These are phyloP conservation scores for Halocynthia aurantium DNA, from an alignment of 23 tunicate species.

Conservation along the genomic window DNA sequence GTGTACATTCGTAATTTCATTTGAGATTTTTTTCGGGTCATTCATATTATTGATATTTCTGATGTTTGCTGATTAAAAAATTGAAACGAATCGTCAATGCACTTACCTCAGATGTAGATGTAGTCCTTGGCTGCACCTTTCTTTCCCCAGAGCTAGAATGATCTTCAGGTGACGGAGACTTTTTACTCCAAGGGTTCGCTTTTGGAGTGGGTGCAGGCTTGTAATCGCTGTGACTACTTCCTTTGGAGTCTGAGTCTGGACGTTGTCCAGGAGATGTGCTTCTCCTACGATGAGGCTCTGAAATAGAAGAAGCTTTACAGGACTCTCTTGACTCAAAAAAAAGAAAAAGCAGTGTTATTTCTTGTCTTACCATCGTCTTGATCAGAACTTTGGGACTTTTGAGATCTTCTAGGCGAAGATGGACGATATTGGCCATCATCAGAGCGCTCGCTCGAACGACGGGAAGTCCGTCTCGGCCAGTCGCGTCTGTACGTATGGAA, in stretches of 20 bases:
- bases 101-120: too few species aligned
- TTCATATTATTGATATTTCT: too few species aligned
- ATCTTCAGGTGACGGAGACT: neutral
- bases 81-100: too few species aligned
- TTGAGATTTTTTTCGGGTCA: too few species aligned
- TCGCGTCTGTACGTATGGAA: too few species aligned
- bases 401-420: constrained; percentile 54
- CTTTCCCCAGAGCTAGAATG: too few species aligned
- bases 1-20: too few species aligned
- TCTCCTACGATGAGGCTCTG: constrained; percentile 8
- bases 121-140: too few species aligned
- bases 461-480: constrained; percentile 13
- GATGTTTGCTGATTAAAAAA: too few species aligned
- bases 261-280: constrained; percentile 24
- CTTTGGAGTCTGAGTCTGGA: neutral
- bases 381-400: constrained; percentile 42
- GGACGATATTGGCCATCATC: constrained; percentile 37
- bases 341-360: neutral
- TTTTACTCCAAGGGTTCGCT: constrained; percentile 60
- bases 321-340: too few species aligned
- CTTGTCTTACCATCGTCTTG: constrained; percentile 27
- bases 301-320: neutral
- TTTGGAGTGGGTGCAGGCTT: constrained; percentile 82
- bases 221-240: constrained; percentile 14
- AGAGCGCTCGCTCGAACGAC: constrained; percentile 60